Evolutionary conservation across 1,140 invertebrate species (phyloP).

Genomic region (Pachypsylla venusta): DNA sequence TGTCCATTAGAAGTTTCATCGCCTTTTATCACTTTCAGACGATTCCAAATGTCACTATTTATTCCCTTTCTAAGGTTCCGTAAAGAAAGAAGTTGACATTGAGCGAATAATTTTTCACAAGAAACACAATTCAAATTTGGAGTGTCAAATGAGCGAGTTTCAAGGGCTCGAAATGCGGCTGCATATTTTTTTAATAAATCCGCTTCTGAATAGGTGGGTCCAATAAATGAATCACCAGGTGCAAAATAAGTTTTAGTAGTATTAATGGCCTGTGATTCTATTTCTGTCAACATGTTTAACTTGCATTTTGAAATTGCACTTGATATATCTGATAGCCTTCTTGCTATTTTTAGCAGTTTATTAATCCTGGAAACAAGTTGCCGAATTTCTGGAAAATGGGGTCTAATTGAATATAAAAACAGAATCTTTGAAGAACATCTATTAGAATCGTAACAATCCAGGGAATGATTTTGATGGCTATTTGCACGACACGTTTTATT

Average conservation of each 20-base stretch:
- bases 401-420: no score
- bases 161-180: not conserved
- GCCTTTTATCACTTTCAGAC: constrained; percentile 12
- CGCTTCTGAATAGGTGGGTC: not conserved
- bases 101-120: constrained; percentile 22
- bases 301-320: not conserved
- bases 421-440: no score
- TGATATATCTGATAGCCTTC: not conserved
- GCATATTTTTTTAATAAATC: not conserved
- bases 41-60: constrained; percentile 1
- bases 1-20: constrained; percentile 14
- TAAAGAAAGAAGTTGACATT: constrained; percentile 16
- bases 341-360: not conserved
- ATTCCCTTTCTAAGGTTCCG: constrained; percentile 14
- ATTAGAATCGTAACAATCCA: no score
- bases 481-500: no score
- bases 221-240: not conserved
- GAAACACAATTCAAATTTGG: constrained; percentile 19
- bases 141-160: constrained; percentile 1
- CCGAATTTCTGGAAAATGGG: not conserved
- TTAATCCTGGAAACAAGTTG: not conserved
- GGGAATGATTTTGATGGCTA: no score
- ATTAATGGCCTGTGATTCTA: no score
- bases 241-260: not conserved
- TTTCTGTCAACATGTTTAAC: no score